phyloP scores from a whole-genome alignment of 2,888 invertebrate genomes.

The Pollenia amentaria region DNA sequence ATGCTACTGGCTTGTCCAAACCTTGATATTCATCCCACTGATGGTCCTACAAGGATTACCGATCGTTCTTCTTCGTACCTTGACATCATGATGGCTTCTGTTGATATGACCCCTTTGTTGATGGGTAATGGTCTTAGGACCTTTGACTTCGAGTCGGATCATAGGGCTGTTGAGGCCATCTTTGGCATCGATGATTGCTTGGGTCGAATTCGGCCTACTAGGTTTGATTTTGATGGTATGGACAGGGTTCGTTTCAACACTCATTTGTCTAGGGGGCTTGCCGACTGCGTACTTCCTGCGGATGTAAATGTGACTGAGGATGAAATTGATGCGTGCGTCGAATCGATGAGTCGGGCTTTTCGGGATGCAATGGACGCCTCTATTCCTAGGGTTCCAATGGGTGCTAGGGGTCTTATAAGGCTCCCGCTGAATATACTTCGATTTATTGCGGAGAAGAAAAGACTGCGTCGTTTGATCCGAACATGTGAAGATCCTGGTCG shows the following conservation, averaged over 20 bases:
- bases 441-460: conserved; percentile 4
- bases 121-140: no score
- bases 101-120: no score
- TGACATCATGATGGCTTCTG: no score
- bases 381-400: background rate
- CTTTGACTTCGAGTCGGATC: conserved; percentile 18
- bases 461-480: background rate
- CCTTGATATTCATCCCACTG: background rate
- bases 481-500: background rate
- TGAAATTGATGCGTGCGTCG: conserved; percentile 13
- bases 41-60: no score
- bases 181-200: no score
- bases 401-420: no score
- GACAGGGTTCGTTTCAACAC: no score
- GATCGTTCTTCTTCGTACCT: no score
- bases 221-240: no score
- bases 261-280: background rate
- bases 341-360: background rate
- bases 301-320: background rate
- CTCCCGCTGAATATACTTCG: no score
- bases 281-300: background rate
- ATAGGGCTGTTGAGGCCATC: no score
- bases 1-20: background rate
- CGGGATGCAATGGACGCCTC: background rate
- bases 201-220: no score